Conservation (phyloP, 1,140 invertebrate species). For the Palaemon carinicauda region DNA sequence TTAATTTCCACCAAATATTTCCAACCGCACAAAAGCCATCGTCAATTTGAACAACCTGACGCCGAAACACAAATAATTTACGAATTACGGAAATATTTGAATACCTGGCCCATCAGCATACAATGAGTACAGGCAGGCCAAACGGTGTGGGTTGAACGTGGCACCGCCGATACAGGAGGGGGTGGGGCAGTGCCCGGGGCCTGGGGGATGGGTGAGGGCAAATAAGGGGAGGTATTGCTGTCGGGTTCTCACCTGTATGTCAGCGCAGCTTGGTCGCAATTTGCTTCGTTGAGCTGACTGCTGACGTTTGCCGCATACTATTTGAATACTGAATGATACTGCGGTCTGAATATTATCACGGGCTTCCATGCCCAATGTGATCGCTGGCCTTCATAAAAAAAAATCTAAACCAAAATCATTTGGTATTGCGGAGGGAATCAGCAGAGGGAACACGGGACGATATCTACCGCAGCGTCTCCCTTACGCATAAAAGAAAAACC, state of each 20-base stretch:
- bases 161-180: neutral
- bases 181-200: neutral
- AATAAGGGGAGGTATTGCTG: neutral
- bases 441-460: too few species aligned
- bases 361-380: neutral
- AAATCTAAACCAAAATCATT: neutral
- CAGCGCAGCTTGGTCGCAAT: neutral
- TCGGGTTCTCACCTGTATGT: neutral
- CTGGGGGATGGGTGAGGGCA: neutral
- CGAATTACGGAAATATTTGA: too few species aligned
- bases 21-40: too few species aligned
- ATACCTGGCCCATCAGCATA: too few species aligned
- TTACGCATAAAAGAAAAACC: too few species aligned
- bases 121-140: too few species aligned
- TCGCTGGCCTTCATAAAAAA: neutral
- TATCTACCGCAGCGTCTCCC: too few species aligned
- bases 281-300: neutral
- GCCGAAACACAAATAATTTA: too few species aligned
- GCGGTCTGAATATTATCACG: neutral
- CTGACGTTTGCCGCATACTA: slow-evolving; percentile 6
- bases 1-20: too few species aligned
- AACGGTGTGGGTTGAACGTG: too few species aligned
- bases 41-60: too few species aligned
- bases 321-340: slow-evolving; percentile 4
- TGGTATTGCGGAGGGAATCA: neutral